These are phyloP conservation scores for Lymantria dispar DNA, from an alignment of 2,888 invertebrate genomes.

Conservation along the genomic window DNA sequence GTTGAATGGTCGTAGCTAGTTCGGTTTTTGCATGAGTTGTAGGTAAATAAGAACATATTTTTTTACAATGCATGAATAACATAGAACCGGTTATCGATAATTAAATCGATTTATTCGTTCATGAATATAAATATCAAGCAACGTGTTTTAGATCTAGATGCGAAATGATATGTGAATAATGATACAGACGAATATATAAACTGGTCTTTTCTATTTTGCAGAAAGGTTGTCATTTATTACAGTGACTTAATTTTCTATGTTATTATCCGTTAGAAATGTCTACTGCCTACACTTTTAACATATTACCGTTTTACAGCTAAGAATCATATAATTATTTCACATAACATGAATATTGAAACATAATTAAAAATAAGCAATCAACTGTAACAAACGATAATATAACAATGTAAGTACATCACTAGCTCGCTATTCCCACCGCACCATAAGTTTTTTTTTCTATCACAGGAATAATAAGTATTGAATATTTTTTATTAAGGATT, in stretches of 20 bases:
- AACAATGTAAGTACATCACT: constrained; percentile 28
- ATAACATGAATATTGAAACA: background rate
- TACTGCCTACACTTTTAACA: too few species aligned
- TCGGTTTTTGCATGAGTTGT: constrained; percentile 14
- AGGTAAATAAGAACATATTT: constrained; percentile 21
- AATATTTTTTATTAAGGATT: constrained; percentile 48
- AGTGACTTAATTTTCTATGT: background rate
- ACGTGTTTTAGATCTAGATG: background rate
- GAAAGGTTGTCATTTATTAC: background rate
- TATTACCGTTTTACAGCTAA: too few species aligned
- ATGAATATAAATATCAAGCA: background rate
- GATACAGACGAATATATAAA: background rate
- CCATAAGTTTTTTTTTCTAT: constrained; percentile 50
- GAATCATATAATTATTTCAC: too few species aligned
- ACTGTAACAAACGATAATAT: constrained; percentile 9
- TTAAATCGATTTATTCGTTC: constrained; percentile 8
- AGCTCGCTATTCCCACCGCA: constrained; percentile 41
- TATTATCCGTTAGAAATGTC: background rate
- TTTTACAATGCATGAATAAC: constrained; percentile 1
- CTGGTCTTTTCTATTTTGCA: background rate
- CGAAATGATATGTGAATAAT: too few species aligned
- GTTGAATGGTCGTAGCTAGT: constrained; percentile 25
- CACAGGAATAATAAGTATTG: constrained; percentile 53
- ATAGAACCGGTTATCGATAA: constrained; percentile 14
- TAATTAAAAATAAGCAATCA: background rate